Conservation (phyloP, 2,113 vertebrate genomes). For the Lepus timidus region DNA sequence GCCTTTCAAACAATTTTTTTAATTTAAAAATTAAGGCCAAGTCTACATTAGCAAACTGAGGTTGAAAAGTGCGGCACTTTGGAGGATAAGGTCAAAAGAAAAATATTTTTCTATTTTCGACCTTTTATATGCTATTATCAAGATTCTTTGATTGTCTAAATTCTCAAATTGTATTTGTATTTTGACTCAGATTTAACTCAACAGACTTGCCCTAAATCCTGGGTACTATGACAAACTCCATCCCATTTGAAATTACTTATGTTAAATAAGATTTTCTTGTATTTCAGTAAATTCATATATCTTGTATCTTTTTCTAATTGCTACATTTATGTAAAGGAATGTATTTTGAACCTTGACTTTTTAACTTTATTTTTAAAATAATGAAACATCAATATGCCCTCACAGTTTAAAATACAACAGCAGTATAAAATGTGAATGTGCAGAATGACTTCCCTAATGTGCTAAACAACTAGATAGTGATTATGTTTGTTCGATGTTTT, state of each 20-base stretch:
- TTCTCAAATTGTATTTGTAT: constrained; percentile 41
- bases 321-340: background rate
- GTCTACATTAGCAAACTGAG: constrained; percentile 29
- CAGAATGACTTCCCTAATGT: background rate
- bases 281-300: background rate
- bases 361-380: constrained; percentile 16
- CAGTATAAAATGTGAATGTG: background rate
- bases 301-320: constrained; percentile 34
- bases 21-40: constrained; percentile 61
- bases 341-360: background rate
- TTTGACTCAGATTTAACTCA: constrained; percentile 21
- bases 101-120: constrained; percentile 33
- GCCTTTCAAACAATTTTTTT: constrained; percentile 66
- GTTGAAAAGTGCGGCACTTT: constrained; percentile 49
- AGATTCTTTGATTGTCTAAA: background rate
- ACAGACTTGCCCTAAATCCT: background rate
- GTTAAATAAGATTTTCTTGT: constrained; percentile 13
- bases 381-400: background rate
- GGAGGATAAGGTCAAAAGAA: constrained; percentile 15
- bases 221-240: background rate
- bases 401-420: background rate
- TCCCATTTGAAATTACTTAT: constrained; percentile 3
- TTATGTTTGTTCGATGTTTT: background rate
- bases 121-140: background rate
- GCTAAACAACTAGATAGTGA: background rate